Evolutionary conservation across 2,797 vertebrate genomes (phyloP).

Genomic region (Garrulus glandarius): DNA sequence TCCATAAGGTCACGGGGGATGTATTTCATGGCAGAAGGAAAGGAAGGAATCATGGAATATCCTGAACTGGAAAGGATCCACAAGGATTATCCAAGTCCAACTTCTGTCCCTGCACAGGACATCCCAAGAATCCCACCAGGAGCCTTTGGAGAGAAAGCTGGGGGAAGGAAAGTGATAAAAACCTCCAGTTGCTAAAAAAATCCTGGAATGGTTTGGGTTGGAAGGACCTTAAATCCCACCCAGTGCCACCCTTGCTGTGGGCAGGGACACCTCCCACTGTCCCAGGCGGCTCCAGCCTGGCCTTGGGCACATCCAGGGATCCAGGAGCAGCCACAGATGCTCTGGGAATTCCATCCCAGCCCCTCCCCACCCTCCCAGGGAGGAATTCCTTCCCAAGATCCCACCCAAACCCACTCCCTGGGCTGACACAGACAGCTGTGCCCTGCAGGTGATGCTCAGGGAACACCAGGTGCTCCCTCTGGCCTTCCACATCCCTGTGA

Average conservation of each 20-base stretch:
- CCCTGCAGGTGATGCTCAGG: not conserved
- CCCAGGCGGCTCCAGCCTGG: fast-evolving
- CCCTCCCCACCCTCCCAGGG: fast-evolving
- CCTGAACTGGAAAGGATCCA: not conserved
- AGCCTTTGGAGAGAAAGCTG: not conserved
- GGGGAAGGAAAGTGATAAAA: not conserved
- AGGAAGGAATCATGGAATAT: not conserved
- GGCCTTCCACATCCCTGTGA: not conserved
- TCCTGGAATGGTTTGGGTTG: not conserved
- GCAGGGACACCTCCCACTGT: not conserved
- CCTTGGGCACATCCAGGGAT: not conserved
- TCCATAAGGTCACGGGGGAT: fast-evolving
- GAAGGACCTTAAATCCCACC: fast-evolving
- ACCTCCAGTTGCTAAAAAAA: fast-evolving
- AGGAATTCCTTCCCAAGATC: not conserved
- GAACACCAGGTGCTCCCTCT: not conserved
- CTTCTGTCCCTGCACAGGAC: not conserved
- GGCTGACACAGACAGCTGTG: not conserved
- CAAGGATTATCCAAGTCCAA: not conserved
- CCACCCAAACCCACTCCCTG: not conserved
- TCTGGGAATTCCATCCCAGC: not conserved
- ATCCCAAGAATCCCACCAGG: not conserved
- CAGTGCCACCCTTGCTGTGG: not conserved
- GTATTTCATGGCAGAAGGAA: fast-evolving
- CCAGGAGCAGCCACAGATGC: not conserved